Evolutionary conservation across 2,888 invertebrate species (phyloP), one percentile per base, ranked within the genome.

Genomic region (Drosophila nigricruria): DNA sequence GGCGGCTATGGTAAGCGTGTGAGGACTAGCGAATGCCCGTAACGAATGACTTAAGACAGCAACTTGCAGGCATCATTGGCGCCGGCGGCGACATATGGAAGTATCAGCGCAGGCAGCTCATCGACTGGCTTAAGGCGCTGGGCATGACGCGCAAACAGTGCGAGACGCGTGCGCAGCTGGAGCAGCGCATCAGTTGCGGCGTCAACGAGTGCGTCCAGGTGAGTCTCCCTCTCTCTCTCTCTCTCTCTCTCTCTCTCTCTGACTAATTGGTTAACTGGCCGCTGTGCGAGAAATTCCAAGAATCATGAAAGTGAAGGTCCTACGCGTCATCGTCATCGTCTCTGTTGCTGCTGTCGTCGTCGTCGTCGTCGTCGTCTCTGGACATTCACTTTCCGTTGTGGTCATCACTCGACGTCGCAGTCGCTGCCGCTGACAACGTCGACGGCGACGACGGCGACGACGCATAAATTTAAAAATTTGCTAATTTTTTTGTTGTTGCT

Each of bases 81-180:
- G 95, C 97, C 2, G 96, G 97, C 91, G 97, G 97, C 1, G 94
- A 94, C 3, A 92, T 96, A 18, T 98, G 97, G 97, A 96, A 94
- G 90, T 96, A 97, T 82, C 97, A 97, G 88, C 94, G 97, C 66
- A 95, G 95, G 82, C 95, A 97, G 83, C 94, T 96, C 3, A 94
- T 95, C 16, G 93, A 94, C n/a, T 96, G 95, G 93, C 93, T 98
- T 5, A 96, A 96, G 91, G 94, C 95, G 81, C 94, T 96, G 78
- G 97, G 97, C 5, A 95, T 96, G 94, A 94, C 95, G 50, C 96
- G 96, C 88, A 90, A 91, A 58, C 94, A 94, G 72, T 95, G 95
- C 49, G 85, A 93, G 16, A 94, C 94, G 56, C 94, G 96, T 30
- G 94, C 94, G 47, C 94, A 94, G 75, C 93, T 97, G 90, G 96